Base-by-base conservation (phyloP, 2,113 vertebrate species). In the Genyomyrus donnyi region DNA sequence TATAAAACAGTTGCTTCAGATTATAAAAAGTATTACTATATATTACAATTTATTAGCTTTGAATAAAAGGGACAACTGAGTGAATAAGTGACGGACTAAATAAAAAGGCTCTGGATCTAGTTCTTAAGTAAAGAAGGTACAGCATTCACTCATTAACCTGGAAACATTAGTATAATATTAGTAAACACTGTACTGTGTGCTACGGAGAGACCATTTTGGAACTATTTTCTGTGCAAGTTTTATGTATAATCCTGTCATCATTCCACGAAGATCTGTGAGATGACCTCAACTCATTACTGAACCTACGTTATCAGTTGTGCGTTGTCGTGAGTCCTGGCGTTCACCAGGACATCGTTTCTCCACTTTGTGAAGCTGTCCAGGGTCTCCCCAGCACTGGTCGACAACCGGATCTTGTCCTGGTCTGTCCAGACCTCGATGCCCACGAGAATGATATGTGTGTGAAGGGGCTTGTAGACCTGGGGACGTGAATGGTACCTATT, bases 301-400 rank as follows among this genome's bases (percentile, higher is more conserved):
- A 94, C 96, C 1, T 92, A 97, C 96, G 96, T 96, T 88, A 97
- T 90, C 27, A 97, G 93, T 91, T 97, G 96, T 0, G 96, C 95
- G 0, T 96, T 93, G 92, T 97, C 97, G 0, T 97, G 95, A 0
- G 0, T 77, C 0, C 92, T 95, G 89, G 94, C 92, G 11, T 19
- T 58, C 0, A 92, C 53, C 3, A 97, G 88, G 0, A 94, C n/a
- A 0, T 0, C 6, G 0, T 2, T 85, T 1, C 96, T 92, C 97
- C 97, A 97, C 0, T 89, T 90, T 9, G 94, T 90, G 88, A 97
- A 96, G 3, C 90, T 87, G 7, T 93, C 88, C 90, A 97, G 92
- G 0, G 95, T 96, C 48, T 1, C 0, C 0, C 91, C 92, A 0
- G 95, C 91, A 0, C 53, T 17, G 0, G 21, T 27, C 0, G 74